Percentiles rank a stretch among this genome's conserved stretches.
These are phyloP conservation scores for Pristionchus pacificus DNA, from an alignment of 1,140 invertebrate genomes.

Conservation along the genomic window DNA sequence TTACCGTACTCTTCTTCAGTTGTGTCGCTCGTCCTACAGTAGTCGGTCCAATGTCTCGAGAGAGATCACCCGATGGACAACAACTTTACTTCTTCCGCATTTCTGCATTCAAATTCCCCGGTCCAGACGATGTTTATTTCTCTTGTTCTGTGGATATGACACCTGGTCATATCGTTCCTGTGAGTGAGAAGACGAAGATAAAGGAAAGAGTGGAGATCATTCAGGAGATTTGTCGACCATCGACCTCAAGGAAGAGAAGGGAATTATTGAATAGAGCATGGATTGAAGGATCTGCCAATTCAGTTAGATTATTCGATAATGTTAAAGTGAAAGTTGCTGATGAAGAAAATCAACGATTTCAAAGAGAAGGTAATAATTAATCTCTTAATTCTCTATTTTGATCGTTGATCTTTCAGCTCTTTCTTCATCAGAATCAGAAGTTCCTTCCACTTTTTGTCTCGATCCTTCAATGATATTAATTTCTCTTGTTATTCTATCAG, in stretches of 20 bases:
- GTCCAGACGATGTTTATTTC: conserved; percentile 49
- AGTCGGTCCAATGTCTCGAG: conserved; percentile 1
- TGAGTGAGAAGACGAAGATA: conserved; percentile 6
- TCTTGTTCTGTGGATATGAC: conserved; percentile 49
- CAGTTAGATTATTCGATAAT: conserved; percentile 24
- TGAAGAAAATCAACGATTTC: not conserved
- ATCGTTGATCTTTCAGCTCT: not conserved
- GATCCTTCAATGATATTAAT: not conserved
- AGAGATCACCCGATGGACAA: conserved; percentile 10
- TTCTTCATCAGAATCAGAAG: not conserved
- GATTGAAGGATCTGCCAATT: conserved; percentile 3
- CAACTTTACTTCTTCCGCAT: conserved; percentile 48
- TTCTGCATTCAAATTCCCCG: conserved; percentile 50
- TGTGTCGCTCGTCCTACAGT: conserved; percentile 1
- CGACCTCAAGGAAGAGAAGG: not conserved
- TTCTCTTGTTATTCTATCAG: not conserved
- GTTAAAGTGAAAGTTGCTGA: conserved; percentile 14
- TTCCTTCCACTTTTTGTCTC: not conserved
- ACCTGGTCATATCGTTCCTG: conserved; percentile 17
- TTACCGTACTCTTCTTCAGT: not conserved
- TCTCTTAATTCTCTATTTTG: not conserved
- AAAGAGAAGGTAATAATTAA: not conserved
- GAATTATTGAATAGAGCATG: conserved; percentile 12
- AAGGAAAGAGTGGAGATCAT: not conserved
- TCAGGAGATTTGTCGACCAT: conserved; percentile 18